These are phyloP conservation scores for Bombylius discolor DNA, from an alignment of 2,888 invertebrate genomes.

Conservation along the genomic window DNA sequence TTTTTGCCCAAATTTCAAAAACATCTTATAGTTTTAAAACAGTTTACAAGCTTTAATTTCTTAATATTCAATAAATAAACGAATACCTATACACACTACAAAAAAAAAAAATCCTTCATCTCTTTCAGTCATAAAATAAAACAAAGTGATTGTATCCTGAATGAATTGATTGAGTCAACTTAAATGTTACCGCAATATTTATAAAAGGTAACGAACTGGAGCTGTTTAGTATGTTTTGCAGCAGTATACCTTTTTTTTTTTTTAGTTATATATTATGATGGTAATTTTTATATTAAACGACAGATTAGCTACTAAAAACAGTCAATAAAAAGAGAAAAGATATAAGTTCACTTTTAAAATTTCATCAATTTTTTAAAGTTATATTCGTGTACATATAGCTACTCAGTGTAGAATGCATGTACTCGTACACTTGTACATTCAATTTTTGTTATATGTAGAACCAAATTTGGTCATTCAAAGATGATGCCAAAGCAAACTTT, in stretches of 20 bases:
- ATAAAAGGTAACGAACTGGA: neutral
- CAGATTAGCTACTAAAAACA: neutral
- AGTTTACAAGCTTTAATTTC: too few relatives aligned
- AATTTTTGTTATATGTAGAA: neutral
- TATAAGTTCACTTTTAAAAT: neutral
- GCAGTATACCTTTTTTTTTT: neutral
- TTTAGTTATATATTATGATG: too few relatives aligned
- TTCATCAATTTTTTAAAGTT: neutral
- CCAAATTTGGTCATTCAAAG: constrained; percentile 5
- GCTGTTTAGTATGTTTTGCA: neutral
- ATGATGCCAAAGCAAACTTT: constrained; percentile 8
- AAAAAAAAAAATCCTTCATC: too few relatives aligned
- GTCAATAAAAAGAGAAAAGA: neutral
- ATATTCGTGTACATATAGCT: neutral
- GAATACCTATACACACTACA: too few relatives aligned
- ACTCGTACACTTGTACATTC: neutral
- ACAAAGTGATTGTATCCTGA: neutral
- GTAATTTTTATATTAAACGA: too few relatives aligned
- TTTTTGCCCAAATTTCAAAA: too few relatives aligned
- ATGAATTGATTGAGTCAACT: neutral
- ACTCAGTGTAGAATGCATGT: neutral
- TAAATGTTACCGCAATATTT: neutral
- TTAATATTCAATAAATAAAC: too few relatives aligned
- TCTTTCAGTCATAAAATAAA: too few relatives aligned
- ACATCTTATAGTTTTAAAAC: too few relatives aligned